Evolutionary conservation across 2,113 vertebrate genomes (phyloP).

Genomic region (Centropus unirufus): DNA sequence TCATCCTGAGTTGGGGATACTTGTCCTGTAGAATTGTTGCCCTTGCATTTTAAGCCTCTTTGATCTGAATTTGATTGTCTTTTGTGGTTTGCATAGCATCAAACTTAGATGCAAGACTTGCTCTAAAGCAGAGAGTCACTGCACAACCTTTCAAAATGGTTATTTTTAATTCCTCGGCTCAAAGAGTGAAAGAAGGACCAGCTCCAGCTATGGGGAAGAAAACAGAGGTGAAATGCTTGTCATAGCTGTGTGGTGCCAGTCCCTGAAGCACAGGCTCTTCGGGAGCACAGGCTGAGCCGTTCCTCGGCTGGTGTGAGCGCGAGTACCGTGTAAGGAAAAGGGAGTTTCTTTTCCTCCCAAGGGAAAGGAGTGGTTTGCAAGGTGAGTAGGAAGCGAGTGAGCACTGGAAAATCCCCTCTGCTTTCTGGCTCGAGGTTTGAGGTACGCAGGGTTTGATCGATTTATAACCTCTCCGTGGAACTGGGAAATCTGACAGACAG

Average conservation of each 20-base stretch:
- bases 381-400: neutral
- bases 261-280: neutral
- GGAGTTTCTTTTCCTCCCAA: neutral
- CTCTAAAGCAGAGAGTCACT: neutral
- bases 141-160: neutral
- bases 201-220: neutral
- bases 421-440: neutral
- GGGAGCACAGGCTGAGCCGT: neutral
- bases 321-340: neutral
- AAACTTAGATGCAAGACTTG: accelerated
- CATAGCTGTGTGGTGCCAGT: neutral
- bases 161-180: neutral
- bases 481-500: conserved; percentile 47
- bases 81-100: neutral
- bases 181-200: neutral
- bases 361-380: neutral
- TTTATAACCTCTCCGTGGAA: conserved; percentile 4
- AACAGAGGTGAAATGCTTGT: neutral
- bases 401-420: neutral
- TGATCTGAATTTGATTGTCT: neutral
- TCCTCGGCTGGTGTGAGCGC: neutral
- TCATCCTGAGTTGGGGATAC: neutral
- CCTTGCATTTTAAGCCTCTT: neutral
- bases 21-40: neutral
- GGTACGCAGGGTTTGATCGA: neutral